Conservation (phyloP, 2,797 vertebrate species). For the Darevskia nairensis region DNA sequence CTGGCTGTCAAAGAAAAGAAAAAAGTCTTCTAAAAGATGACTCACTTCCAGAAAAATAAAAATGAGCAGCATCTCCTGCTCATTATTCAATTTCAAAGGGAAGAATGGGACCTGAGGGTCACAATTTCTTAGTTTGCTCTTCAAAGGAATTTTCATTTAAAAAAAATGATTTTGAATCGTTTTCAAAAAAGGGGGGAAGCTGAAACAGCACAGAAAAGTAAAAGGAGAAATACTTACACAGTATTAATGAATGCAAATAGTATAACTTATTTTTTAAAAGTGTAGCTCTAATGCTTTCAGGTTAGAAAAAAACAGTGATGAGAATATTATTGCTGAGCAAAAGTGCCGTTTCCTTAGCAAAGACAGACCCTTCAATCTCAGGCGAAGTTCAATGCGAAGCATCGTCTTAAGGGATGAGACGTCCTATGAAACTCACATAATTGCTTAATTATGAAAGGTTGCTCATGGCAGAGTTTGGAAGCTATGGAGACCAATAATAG, state of each 20-base stretch:
- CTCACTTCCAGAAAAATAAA: background rate
- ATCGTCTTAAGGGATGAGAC: background rate
- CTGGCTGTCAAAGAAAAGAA: background rate
- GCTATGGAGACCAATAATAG: background rate
- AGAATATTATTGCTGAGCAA: background rate
- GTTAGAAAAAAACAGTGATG: background rate
- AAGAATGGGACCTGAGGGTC: background rate
- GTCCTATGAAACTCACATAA: background rate
- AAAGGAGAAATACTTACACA: background rate
- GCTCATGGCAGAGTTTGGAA: background rate
- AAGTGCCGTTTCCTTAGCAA: background rate
- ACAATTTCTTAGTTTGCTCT: background rate
- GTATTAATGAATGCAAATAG: background rate
- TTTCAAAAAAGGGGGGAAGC: background rate
- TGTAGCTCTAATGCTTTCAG: background rate
- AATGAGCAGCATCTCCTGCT: background rate
- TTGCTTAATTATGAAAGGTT: background rate
- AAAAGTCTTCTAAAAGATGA: background rate
- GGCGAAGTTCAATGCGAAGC: background rate
- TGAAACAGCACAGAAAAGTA: background rate
- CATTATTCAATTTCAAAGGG: background rate
- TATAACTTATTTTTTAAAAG: background rate
- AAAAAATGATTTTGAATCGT: background rate
- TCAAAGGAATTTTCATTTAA: background rate
- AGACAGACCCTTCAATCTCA: background rate